Evolutionary conservation across 2,113 vertebrate genomes (phyloP).

Genomic region (Rhea pennata): DNA sequence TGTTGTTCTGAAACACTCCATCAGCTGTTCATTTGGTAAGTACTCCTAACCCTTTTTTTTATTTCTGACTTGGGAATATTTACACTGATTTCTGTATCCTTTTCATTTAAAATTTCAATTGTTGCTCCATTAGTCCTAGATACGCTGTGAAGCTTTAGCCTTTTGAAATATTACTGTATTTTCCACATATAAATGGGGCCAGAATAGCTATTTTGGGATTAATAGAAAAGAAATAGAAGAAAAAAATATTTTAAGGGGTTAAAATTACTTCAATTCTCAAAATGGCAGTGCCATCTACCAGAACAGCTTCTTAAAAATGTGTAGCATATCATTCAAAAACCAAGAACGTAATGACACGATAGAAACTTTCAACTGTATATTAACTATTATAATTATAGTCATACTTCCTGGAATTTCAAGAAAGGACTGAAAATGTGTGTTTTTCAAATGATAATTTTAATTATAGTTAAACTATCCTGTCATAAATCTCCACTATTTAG

Average conservation of each 20-base stretch:
- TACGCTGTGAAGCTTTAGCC: not conserved
- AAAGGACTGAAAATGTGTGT: not conserved
- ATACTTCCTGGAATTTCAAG: not conserved
- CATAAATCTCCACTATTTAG: not conserved
- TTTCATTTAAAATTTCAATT: slow-evolving; percentile 44
- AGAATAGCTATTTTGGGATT: not conserved
- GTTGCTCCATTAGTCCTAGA: slow-evolving; percentile 4
- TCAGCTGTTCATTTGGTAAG: slow-evolving; percentile 9
- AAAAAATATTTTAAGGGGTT: not conserved
- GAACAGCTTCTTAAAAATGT: not conserved
- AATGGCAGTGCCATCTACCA: not conserved
- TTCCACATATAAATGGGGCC: not conserved
- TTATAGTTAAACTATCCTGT: not conserved
- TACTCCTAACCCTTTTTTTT: not conserved
- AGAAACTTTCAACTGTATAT: not conserved
- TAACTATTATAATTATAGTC: not conserved
- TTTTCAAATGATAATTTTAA: not conserved
- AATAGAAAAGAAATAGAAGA: not conserved
- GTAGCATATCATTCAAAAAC: not conserved
- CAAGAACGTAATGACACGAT: not conserved
- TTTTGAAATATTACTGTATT: slow-evolving; percentile 37
- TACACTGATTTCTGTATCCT: not conserved
- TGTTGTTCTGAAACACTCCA: slow-evolving; percentile 5
- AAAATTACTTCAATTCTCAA: not conserved
- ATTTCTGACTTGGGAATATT: slow-evolving; percentile 28